These are phyloP conservation scores for Pantala flavescens DNA, from an alignment of 1,140 invertebrate genomes.

Conservation along the genomic window DNA sequence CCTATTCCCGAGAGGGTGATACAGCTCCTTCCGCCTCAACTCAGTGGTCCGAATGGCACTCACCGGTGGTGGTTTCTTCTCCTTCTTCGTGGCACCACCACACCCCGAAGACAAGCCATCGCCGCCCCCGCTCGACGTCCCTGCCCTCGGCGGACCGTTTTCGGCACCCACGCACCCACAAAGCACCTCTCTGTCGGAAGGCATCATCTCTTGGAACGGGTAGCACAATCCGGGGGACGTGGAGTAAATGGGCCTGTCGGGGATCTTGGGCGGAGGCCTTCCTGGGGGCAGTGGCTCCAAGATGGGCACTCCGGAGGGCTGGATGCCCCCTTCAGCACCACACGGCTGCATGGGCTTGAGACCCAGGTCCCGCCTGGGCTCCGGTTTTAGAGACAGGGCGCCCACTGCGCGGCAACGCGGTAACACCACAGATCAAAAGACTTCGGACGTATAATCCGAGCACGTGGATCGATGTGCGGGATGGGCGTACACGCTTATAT, in stretches of 20 bases:
- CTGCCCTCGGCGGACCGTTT: too few species aligned
- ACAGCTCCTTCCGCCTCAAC: too few species aligned
- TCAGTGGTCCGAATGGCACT: too few species aligned
- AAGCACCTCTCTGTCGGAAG: too few species aligned
- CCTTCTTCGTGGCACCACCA: not conserved
- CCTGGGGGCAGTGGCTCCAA: constrained; percentile 14
- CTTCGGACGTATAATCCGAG: not conserved
- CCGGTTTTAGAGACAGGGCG: constrained; percentile 27
- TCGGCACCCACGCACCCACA: too few species aligned
- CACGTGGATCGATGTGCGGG: too few species aligned
- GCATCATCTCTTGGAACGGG: too few species aligned
- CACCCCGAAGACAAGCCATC: not conserved
- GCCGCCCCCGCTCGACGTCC: not conserved
- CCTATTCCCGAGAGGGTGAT: too few species aligned
- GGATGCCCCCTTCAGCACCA: constrained; percentile 5
- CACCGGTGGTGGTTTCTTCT: not conserved
- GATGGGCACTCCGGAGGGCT: constrained; percentile 18
- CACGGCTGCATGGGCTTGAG: constrained; percentile 13
- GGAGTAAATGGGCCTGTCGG: too few species aligned
- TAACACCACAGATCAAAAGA: not conserved
- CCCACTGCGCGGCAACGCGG: constrained; percentile 28
- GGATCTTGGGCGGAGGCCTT: not conserved
- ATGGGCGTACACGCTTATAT: too few species aligned
- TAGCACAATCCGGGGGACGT: too few species aligned
- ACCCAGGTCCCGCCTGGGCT: constrained; percentile 15